Percentiles rank a stretch among this genome's conserved stretches.
These are phyloP conservation scores for Conus canariensis DNA, from an alignment of 2,888 invertebrate genomes.

Conservation along the genomic window DNA sequence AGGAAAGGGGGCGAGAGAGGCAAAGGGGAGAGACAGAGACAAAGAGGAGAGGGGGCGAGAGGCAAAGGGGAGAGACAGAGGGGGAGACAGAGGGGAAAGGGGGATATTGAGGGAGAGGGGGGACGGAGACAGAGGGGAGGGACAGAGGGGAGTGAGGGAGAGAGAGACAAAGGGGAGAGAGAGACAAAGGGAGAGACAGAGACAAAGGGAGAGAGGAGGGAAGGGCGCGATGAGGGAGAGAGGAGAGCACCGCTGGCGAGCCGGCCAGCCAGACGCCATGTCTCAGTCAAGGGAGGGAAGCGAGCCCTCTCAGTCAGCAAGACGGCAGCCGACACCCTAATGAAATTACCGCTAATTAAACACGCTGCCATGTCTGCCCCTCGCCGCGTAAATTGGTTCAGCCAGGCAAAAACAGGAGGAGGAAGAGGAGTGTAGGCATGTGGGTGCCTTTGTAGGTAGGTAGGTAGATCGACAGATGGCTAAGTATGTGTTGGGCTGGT, in stretches of 20 bases:
- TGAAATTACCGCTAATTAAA: slow-evolving; percentile 45
- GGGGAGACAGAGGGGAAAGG: not conserved
- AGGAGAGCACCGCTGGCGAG: not conserved
- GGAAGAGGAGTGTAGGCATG: not conserved
- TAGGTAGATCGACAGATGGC: too few relatives aligned
- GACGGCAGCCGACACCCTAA: slow-evolving; percentile 29
- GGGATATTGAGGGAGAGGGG: not conserved
- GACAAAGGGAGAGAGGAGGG: not conserved
- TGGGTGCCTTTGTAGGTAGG: too few relatives aligned
- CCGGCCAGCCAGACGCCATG: slow-evolving; percentile 27
- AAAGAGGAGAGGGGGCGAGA: not conserved
- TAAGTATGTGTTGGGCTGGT: too few relatives aligned
- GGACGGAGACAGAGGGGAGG: not conserved
- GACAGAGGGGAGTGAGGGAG: not conserved
- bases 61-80: not conserved
- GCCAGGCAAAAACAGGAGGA: not conserved
- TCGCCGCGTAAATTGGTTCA: slow-evolving; percentile 33
- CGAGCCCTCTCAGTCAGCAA: not conserved
- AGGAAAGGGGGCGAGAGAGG: not conserved
- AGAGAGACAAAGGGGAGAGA: not conserved
- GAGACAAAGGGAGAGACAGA: not conserved
- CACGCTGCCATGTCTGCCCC: slow-evolving; percentile 18
- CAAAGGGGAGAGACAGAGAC: not conserved
- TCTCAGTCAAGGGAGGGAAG: not conserved
- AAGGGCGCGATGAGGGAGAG: slow-evolving; percentile 1